Evolutionary conservation across 2,888 invertebrate genomes (phyloP).

Genomic region (Melipona beecheii): DNA sequence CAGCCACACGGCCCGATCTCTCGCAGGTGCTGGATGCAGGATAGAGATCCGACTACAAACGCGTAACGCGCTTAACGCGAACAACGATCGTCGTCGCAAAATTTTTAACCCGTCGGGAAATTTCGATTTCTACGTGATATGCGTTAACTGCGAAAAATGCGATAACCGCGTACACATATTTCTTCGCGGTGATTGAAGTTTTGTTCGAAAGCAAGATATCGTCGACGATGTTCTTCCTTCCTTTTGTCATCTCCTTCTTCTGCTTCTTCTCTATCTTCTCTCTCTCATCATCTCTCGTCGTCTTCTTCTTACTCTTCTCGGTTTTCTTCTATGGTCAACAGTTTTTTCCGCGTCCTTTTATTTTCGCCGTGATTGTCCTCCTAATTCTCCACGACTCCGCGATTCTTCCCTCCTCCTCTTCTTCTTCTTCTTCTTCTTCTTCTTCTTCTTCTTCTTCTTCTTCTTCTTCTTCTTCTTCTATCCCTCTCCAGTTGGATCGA

Average conservation of each 20-base stretch:
- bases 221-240: slow-evolving; percentile 20
- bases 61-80: slow-evolving; percentile 35
- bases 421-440: background rate
- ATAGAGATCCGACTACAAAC: slow-evolving; percentile 53
- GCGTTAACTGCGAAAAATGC: background rate
- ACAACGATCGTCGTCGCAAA: background rate
- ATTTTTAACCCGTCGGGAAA: slow-evolving; percentile 28
- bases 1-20: slow-evolving; percentile 70
- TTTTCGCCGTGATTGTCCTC: slow-evolving; percentile 60
- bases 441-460: slow-evolving; percentile 1
- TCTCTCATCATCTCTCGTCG: background rate
- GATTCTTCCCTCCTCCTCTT: slow-evolving; percentile 55
- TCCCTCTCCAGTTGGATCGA: slow-evolving; percentile 25
- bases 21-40: slow-evolving; percentile 72
- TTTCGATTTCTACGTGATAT: slow-evolving; percentile 27
- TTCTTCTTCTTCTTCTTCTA: background rate
- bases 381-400: slow-evolving; percentile 66
- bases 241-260: slow-evolving; percentile 8
- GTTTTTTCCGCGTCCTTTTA: slow-evolving; percentile 41
- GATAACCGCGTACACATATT: slow-evolving; percentile 20
- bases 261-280: slow-evolving; percentile 6
- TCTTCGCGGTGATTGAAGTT: slow-evolving; percentile 8
- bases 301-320: background rate
- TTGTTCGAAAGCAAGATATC: slow-evolving; percentile 42
- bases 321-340: slow-evolving; percentile 50